These are phyloP conservation scores for Pimephales promelas DNA, from an alignment of 2,113 vertebrate species.

Conservation along the genomic window DNA sequence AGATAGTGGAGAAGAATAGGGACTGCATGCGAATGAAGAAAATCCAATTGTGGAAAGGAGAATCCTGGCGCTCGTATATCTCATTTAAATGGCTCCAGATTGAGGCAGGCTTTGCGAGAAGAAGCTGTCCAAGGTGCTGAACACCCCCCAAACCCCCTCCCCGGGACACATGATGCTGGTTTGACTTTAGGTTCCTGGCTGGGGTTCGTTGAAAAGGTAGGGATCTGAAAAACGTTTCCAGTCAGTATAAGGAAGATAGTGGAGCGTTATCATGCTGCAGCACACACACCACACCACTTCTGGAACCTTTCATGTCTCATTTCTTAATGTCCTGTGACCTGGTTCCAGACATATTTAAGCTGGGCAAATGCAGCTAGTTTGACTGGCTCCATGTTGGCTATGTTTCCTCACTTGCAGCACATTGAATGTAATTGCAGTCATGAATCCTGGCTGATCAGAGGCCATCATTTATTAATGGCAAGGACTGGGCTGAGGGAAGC, in stretches of 20 bases:
- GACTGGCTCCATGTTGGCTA: conserved; percentile 56
- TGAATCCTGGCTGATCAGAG: conserved; percentile 62
- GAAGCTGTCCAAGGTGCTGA: conserved; percentile 45
- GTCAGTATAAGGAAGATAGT: conserved; percentile 47
- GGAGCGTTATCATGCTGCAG: conserved; percentile 52
- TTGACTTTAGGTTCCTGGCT: conserved; percentile 31
- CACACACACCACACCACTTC: conserved; percentile 37
- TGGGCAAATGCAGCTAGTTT: conserved; percentile 34
- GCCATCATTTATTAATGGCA: conserved; percentile 69
- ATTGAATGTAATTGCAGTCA: conserved; percentile 60
- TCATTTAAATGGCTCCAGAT: conserved; percentile 13
- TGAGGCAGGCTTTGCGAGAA: not conserved
- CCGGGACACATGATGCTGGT: not conserved
- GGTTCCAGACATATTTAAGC: conserved; percentile 48
- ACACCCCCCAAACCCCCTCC: not conserved
- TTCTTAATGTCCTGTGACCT: conserved; percentile 42
- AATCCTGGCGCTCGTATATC: not conserved
- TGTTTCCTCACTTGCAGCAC: conserved; percentile 51
- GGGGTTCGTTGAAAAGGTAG: not conserved
- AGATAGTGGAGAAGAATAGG: conserved; percentile 23
- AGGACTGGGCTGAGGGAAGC: conserved; percentile 51
- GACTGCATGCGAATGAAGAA: not conserved
- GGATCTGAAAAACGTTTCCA: conserved; percentile 4
- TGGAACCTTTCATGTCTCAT: conserved; percentile 51
- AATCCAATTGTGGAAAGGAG: conserved; percentile 2